Evolutionary conservation across 2,113 vertebrate genomes (phyloP), one percentile per base, ranked within the genome.

Genomic region (Vidua chalybeata): DNA sequence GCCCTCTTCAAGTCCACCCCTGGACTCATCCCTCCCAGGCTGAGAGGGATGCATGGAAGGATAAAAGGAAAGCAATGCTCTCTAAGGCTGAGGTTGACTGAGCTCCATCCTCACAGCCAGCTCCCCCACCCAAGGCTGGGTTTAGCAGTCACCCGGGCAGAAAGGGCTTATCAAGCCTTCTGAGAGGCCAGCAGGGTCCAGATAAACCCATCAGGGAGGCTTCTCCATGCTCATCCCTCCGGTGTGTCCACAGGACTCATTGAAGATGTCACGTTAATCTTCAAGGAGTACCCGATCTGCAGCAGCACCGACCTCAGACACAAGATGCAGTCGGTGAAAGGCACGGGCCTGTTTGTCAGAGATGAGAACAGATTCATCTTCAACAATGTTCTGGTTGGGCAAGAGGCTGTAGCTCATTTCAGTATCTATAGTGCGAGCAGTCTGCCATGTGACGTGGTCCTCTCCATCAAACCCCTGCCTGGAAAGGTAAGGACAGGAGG

Each of bases 321-420:
- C 52, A 96, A 96, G 23, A 97, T 98, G 45, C 97, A 96, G 82
- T 98, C 96, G 2, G 48, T 87, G 66, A 92, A 96, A 39, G 97
- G 97, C 11, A 66, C 90, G 4, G 97, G 99, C 0, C 74, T 99
- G 69, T 99, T 98, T 9, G 28, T 99, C 81, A 96, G 94, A 45
- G 98, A 99, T 0, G 98, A 99, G 86, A 99, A 99, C 90, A 98
- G 96, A 84, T 99, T 99, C 58, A 49, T 99, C 80, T 99, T 99
- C 95, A 98, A 95, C 86, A 98, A 98, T 2, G 94, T 98, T 39
- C 96, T 98, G 31, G 98, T 99, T 46, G 98, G 98, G 67, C 96
- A 87, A 24, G 95, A 93, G 27, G 98, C 97, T 81, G 96, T 96
- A 68, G 99, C 99, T 63, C 98, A 98, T 43, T 98, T 99, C 95